These are phyloP conservation scores for Bucorvus abyssinicus DNA, from an alignment of 2,797 vertebrate species.

Conservation along the genomic window DNA sequence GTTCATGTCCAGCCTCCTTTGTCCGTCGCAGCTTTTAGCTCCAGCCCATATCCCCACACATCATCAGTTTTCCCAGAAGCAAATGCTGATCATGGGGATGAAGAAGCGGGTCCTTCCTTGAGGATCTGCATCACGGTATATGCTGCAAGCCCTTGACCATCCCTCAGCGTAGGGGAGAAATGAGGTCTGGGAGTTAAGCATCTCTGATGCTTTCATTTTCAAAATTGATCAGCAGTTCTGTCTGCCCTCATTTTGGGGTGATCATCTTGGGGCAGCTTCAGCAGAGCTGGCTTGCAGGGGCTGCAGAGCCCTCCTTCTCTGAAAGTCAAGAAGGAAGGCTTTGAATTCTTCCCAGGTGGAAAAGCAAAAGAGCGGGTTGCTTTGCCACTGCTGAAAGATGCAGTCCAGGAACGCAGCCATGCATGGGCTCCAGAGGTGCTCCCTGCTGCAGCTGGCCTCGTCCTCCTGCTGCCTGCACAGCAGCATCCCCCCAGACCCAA, in stretches of 20 bases:
- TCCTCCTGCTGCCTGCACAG: neutral
- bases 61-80: neutral
- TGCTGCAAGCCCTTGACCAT: neutral
- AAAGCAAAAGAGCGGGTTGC: neutral
- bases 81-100: neutral
- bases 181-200: neutral
- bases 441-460: neutral
- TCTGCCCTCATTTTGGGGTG: neutral
- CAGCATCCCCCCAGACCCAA: fast-evolving
- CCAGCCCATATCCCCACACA: fast-evolving
- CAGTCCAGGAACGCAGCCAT: neutral
- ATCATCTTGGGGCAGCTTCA: neutral
- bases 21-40: neutral
- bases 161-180: neutral
- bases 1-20: neutral
- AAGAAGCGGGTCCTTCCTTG: neutral
- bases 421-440: neutral
- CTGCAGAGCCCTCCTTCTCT: neutral
- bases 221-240: neutral
- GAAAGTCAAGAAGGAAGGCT: neutral
- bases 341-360: neutral
- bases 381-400: neutral
- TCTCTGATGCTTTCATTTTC: neutral
- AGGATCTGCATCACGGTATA: neutral
- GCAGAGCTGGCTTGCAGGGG: neutral